A percentile compares a stretch with the other conserved stretches of the same genome.
phyloP scores from a whole-genome alignment of 2,797 vertebrate genomes.

The Champsocephalus gunnari region DNA sequence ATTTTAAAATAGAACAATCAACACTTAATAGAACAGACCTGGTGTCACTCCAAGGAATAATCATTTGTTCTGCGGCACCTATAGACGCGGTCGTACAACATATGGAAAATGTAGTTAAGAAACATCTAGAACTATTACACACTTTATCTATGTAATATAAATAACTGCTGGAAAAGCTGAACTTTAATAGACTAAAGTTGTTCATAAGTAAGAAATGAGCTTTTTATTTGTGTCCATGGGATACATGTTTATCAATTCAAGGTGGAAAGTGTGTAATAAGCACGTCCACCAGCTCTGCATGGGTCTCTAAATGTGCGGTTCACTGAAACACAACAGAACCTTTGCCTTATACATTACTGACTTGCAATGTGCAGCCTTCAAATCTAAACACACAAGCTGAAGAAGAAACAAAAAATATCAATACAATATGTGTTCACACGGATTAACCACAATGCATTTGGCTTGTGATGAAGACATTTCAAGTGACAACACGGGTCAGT shows the following conservation, averaged over 20 bases:
- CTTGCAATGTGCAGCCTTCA: slow-evolving; percentile 34
- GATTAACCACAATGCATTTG: slow-evolving; percentile 22
- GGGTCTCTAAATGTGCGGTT: slow-evolving; percentile 4
- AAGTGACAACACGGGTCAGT: slow-evolving; percentile 43
- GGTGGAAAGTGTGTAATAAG: background rate
- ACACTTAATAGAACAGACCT: background rate
- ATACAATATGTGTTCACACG: background rate
- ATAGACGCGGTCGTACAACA: background rate
- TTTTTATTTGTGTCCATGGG: background rate
- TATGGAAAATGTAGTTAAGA: background rate
- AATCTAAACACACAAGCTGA: slow-evolving; percentile 1
- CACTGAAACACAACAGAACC: slow-evolving; percentile 1
- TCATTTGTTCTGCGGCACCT: background rate
- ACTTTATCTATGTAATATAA: background rate
- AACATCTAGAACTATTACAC: background rate
- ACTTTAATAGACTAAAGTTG: background rate
- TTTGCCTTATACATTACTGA: slow-evolving; percentile 2
- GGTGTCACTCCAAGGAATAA: background rate
- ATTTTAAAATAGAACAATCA: background rate
- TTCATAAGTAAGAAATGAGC: background rate
- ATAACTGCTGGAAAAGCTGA: background rate
- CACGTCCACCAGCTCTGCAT: background rate
- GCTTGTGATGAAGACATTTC: slow-evolving; percentile 47
- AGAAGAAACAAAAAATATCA: slow-evolving; percentile 1
- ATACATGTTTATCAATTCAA: slow-evolving; percentile 1